Percentiles rank a stretch among this genome's conserved stretches.
phyloP scores from a whole-genome alignment of 2,888 invertebrate species.

The Synergus japonicus region DNA sequence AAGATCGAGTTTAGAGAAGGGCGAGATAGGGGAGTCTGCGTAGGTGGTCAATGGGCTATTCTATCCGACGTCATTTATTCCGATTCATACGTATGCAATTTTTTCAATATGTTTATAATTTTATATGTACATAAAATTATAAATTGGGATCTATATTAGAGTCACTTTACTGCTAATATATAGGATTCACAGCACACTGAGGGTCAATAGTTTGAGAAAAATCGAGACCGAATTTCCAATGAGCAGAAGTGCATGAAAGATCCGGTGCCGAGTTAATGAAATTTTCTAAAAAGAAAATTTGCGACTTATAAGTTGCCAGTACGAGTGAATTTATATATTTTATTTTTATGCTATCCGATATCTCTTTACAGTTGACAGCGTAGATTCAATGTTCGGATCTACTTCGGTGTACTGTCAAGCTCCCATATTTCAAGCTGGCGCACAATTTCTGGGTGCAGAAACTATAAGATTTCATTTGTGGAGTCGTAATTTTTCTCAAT shows the following conservation, averaged over 20 bases:
- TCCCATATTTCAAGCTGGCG: slow-evolving; percentile 59
- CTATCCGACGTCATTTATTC: slow-evolving; percentile 49
- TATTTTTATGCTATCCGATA: background rate
- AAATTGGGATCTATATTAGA: no score
- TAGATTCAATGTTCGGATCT: slow-evolving; percentile 20
- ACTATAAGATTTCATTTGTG: slow-evolving; percentile 62
- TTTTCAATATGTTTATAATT: background rate
- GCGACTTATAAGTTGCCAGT: background rate
- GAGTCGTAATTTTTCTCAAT: slow-evolving; percentile 63
- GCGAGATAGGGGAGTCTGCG: slow-evolving; percentile 55
- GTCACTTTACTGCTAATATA: no score
- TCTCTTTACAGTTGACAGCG: slow-evolving; percentile 6
- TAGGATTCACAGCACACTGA: no score
- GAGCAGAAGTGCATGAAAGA: background rate
- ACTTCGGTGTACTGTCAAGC: background rate
- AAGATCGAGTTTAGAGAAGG: slow-evolving; percentile 55
- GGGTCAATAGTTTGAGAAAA: background rate
- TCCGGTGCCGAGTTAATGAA: slow-evolving; percentile 12
- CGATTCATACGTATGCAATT: slow-evolving; percentile 19
- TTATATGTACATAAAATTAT: background rate
- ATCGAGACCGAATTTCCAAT: background rate
- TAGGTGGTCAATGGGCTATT: slow-evolving; percentile 68
- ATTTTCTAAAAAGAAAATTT: slow-evolving; percentile 3
- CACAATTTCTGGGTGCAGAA: slow-evolving; percentile 55
- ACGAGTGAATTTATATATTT: background rate